Conservation (phyloP, 2,888 invertebrate genomes). For the Ormyrus labotus region DNA sequence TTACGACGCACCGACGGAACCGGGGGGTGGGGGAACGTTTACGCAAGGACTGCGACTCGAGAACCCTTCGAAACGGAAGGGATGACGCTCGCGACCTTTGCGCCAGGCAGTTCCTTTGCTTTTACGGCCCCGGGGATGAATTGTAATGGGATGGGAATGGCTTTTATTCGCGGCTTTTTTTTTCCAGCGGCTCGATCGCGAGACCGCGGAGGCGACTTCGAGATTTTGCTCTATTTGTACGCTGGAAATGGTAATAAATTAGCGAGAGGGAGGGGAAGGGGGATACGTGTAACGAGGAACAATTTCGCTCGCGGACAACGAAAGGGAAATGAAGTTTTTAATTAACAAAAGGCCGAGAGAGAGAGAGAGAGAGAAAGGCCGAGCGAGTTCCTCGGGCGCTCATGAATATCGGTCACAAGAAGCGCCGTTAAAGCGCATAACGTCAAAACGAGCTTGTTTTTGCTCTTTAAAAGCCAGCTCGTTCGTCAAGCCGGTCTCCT, state of each 20-base stretch:
- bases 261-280: no score
- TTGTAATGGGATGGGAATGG: neutral
- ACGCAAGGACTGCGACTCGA: neutral
- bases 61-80: neutral
- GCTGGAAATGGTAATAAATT: no score
- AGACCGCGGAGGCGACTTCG: no score
- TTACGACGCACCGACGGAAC: neutral
- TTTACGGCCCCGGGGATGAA: neutral
- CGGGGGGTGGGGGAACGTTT: neutral
- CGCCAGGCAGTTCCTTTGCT: neutral
- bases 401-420: conserved; percentile 37
- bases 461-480: conserved; percentile 42
- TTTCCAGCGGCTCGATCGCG: no score
- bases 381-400: neutral
- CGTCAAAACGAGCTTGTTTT: conserved; percentile 35
- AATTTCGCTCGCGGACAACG: neutral
- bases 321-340: conserved; percentile 9
- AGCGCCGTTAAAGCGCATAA: conserved; percentile 6
- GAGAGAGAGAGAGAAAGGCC: no score
- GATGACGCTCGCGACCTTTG: neutral
- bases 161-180: no score
- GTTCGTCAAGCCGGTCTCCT: conserved; percentile 33
- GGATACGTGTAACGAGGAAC: no score
- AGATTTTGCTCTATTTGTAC: no score
- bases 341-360: neutral